Percentiles rank a stretch among this genome's conserved stretches.
These are phyloP conservation scores for Drosophila mayaguana DNA, from an alignment of 2,888 invertebrate genomes.

Conservation along the genomic window DNA sequence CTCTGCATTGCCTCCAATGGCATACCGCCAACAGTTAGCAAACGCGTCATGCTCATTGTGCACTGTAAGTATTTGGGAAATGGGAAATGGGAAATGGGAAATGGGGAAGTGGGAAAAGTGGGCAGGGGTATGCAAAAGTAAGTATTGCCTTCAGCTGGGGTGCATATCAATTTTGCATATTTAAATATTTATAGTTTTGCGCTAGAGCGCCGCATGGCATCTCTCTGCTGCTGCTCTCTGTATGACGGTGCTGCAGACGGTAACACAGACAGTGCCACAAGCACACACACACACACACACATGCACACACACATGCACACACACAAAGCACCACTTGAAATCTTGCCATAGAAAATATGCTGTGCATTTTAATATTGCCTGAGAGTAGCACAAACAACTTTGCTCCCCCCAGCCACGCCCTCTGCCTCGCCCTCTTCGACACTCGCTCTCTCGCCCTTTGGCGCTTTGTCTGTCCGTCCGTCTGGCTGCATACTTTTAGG, in stretches of 20 bases:
- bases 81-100: too few relatives aligned
- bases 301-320: too few relatives aligned
- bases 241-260: slow-evolving; percentile 37
- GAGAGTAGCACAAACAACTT: slow-evolving; percentile 19
- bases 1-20: slow-evolving; percentile 94
- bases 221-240: slow-evolving; percentile 12
- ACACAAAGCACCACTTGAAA: slow-evolving; percentile 70
- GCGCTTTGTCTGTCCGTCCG: slow-evolving; percentile 21
- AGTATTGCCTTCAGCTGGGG: slow-evolving; percentile 19
- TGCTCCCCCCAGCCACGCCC: not conserved
- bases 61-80: slow-evolving; percentile 89
- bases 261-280: slow-evolving; percentile 33
- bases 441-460: slow-evolving; percentile 12
- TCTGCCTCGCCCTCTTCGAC: too few relatives aligned
- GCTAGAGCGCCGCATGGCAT: slow-evolving; percentile 66
- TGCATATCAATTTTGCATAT: slow-evolving; percentile 74
- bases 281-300: slow-evolving; percentile 35
- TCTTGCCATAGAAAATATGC: slow-evolving; percentile 72
- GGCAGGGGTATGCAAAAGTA: not conserved
- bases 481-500: slow-evolving; percentile 68
- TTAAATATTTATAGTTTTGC: slow-evolving; percentile 76
- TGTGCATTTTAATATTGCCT: slow-evolving; percentile 70
- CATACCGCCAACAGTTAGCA: slow-evolving; percentile 92
- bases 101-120: not conserved
- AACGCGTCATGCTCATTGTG: slow-evolving; percentile 92